Evolutionary conservation across 64 coral and sea anemone genomes (phyloP), one percentile per base, ranked within the genome.

Genomic region (Anthopleura sola): DNA sequence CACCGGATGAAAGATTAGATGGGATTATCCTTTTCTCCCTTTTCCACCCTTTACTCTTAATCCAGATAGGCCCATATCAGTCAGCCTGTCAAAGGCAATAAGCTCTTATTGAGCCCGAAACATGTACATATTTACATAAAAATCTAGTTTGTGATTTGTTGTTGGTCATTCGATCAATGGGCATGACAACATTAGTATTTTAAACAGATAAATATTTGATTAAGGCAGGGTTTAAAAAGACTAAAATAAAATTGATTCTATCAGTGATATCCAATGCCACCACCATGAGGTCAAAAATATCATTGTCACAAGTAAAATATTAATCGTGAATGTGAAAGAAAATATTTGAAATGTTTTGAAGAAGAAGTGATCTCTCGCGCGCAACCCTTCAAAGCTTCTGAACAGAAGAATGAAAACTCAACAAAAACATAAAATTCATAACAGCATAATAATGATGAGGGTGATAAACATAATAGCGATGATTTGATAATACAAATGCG

Each of bases 141-240:
- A 20, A 21, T 68, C 14, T 29, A 32, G 14, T 62, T 24, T 62
- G 14, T 15, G n/a, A 71, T 71, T 71, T 71, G n/a, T 71, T 3
- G 14, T 71, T 71, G 26, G 28, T 32, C n/a, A 71, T 32, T 29
- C 58, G 21, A 23, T 62, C n/a, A 71, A 28, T n/a, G n/a, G 15
- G 13, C 66, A 31, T 71, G 26, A 71, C 31, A 33, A 71, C 66
- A 34, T 33, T 34, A 66, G 66, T 71, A 71, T 71, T 34, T 34
- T 13, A 34, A 71, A 34, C 66, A n/a, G 24, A 62, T 34, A 71
- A 71, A 71, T 71, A 71, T 71, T 71, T 71, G 66, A 71, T 71
- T 71, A 71, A 71, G n/a, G 66, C 14, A 29, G 66, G 29, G 66
- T 34, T 71, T 32, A 71, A 34, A 34, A 34, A 34, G 3, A 14